phyloP scores from a whole-genome alignment of 2,888 invertebrate species.

The Watsonalla binaria region DNA sequence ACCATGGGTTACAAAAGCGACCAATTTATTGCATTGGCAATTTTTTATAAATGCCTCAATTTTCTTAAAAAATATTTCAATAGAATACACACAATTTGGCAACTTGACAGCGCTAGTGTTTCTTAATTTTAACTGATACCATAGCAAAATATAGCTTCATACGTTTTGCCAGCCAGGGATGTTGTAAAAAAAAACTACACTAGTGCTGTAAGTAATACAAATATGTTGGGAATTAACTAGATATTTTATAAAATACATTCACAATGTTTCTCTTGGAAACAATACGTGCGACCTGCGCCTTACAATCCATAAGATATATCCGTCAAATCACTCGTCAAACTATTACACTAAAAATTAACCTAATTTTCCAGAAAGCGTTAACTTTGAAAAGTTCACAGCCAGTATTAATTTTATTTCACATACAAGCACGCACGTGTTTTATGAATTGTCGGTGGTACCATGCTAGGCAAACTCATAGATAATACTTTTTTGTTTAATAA shows the following conservation, averaged over 20 bases:
- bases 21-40: slow-evolving; percentile 31
- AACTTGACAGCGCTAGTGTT: no score
- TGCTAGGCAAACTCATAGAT: slow-evolving; percentile 18
- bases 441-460: slow-evolving; percentile 18
- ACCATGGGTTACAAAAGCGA: slow-evolving; percentile 14
- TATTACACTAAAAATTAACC: slow-evolving; percentile 17
- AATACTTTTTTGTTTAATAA: no score
- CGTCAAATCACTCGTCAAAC: slow-evolving; percentile 15
- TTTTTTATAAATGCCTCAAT: slow-evolving; percentile 16
- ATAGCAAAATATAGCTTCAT: no score
- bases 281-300: slow-evolving; percentile 59
- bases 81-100: background rate
- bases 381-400: slow-evolving; percentile 47
- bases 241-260: slow-evolving; percentile 25
- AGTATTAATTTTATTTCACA: slow-evolving; percentile 29
- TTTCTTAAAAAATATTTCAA: background rate
- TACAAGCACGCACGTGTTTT: slow-evolving; percentile 21
- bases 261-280: slow-evolving; percentile 30
- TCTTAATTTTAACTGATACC: no score
- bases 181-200: background rate
- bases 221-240: background rate
- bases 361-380: slow-evolving; percentile 14
- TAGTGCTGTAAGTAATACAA: background rate
- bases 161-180: no score
- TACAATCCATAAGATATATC: slow-evolving; percentile 17